phyloP scores from a whole-genome alignment of 2,113 vertebrate species.

The Nymphicus hollandicus region DNA sequence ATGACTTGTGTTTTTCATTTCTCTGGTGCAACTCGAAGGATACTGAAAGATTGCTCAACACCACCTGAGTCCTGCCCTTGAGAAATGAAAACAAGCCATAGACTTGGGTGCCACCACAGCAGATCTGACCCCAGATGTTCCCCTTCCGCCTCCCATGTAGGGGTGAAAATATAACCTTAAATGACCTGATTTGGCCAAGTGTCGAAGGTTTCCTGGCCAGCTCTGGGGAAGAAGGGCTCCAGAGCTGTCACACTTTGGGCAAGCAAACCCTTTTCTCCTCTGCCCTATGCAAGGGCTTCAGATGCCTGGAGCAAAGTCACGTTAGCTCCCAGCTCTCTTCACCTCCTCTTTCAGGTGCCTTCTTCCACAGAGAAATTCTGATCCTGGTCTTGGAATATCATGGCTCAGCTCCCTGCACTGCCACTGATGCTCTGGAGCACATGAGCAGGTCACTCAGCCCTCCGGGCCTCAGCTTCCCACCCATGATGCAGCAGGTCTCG shows the following conservation, averaged over 20 bases:
- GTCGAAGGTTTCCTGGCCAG: fast-evolving
- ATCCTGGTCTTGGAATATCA: neutral
- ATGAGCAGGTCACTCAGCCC: neutral
- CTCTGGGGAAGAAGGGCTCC: neutral
- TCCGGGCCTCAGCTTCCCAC: neutral
- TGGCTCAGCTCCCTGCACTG: neutral
- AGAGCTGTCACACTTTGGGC: fast-evolving
- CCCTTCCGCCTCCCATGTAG: neutral
- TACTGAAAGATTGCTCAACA: neutral
- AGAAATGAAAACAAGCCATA: constrained; percentile 10
- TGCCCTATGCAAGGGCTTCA: neutral
- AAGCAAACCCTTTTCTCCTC: fast-evolving
- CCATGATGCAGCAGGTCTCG: neutral
- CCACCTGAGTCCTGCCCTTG: neutral
- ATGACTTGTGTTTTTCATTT: constrained; percentile 20
- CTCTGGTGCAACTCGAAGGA: neutral
- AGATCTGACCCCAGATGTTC: neutral
- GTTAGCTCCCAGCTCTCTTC: neutral
- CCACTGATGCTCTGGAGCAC: neutral
- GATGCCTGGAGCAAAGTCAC: neutral
- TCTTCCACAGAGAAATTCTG: neutral
- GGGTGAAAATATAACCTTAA: neutral
- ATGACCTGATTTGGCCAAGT: fast-evolving
- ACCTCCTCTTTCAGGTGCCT: neutral
- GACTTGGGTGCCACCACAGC: neutral